Evolutionary conservation across 1,140 invertebrate species (phyloP).

Genomic region (Rhagoletis pomonella): DNA sequence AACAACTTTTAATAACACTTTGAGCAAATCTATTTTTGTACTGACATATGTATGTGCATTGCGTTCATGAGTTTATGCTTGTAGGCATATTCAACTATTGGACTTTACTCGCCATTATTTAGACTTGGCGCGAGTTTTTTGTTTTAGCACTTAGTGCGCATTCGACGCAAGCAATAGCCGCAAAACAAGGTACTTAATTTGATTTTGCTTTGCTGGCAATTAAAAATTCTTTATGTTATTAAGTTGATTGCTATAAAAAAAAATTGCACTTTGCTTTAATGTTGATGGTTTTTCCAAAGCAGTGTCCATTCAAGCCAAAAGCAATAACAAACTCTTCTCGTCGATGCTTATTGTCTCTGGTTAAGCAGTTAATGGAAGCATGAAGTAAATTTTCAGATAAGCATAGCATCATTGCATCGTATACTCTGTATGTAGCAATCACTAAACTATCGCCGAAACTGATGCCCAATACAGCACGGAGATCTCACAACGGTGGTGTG

Average conservation of each 20-base stretch:
- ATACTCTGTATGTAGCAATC: too few relatives aligned
- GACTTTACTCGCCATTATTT: not conserved
- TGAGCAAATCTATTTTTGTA: not conserved
- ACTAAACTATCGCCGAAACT: too few relatives aligned
- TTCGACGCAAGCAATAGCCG: not conserved
- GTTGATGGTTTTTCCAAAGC: not conserved
- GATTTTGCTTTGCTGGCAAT: not conserved
- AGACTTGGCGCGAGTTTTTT: slow-evolving; percentile 6
- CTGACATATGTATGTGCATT: not conserved
- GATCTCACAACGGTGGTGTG: too few relatives aligned
- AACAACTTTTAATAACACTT: slow-evolving; percentile 20
- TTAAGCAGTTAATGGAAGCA: too few relatives aligned
- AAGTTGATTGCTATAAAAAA: not conserved
- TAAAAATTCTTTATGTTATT: slow-evolving; percentile 6
- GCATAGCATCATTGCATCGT: too few relatives aligned
- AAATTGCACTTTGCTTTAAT: slow-evolving; percentile 11
- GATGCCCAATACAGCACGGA: too few relatives aligned
- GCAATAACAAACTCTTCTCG: too few relatives aligned
- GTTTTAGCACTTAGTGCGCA: not conserved
- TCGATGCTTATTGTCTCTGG: too few relatives aligned
- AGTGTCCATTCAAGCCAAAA: not conserved
- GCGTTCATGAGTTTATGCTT: not conserved
- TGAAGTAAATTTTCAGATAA: too few relatives aligned
- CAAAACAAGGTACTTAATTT: not conserved
- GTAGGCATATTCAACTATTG: not conserved